Percentiles rank a stretch among this genome's conserved stretches.
Conservation (phyloP, 2,113 vertebrate genomes). For the Sceloporus tristichus region DNA sequence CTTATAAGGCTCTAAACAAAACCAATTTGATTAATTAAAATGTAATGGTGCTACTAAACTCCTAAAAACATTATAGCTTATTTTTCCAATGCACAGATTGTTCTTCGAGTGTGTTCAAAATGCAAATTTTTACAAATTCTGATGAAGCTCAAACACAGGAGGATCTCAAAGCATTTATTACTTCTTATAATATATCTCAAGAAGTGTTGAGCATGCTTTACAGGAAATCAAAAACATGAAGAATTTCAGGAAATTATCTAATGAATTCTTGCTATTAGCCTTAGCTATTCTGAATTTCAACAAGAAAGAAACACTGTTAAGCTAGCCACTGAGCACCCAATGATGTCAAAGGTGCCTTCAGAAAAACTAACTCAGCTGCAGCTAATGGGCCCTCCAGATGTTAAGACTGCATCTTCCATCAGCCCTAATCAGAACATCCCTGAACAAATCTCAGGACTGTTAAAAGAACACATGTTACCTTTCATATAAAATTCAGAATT, state of each 20-base stretch:
- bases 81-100: not conserved
- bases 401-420: not conserved
- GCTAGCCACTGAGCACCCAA: not conserved
- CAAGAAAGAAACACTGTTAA: not conserved
- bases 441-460: not conserved
- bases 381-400: not conserved
- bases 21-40: not conserved
- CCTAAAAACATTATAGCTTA: not conserved
- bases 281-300: not conserved
- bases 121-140: not conserved
- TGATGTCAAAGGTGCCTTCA: not conserved
- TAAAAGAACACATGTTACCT: not conserved
- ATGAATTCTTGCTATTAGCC: not conserved
- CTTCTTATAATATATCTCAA: not conserved
- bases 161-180: not conserved
- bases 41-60: not conserved
- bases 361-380: not conserved
- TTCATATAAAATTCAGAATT: not conserved
- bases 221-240: not conserved
- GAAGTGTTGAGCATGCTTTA: not conserved
- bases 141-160: not conserved
- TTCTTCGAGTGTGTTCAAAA: not conserved
- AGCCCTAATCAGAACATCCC: not conserved
- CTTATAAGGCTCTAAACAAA: constrained; percentile 4
- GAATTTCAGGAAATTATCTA: not conserved